These are phyloP conservation scores for Tholera decimalis DNA, from an alignment of 2,888 invertebrate genomes.

Conservation along the genomic window DNA sequence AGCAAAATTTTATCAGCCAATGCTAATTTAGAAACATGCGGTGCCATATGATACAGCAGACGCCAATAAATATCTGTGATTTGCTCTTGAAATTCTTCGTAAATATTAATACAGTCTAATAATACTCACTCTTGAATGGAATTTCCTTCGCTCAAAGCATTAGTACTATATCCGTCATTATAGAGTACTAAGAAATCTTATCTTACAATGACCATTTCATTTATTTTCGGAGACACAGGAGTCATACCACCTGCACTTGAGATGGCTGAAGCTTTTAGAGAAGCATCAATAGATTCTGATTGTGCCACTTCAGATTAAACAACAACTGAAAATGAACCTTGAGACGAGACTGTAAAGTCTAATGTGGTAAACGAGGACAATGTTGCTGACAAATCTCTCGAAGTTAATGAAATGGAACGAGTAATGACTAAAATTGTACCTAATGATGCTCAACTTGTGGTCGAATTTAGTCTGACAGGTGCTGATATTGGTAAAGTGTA, in stretches of 20 bases:
- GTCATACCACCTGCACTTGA: constrained; percentile 90
- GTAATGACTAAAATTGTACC: constrained; percentile 65
- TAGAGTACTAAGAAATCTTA: constrained; percentile 78
- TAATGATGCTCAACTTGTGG: constrained; percentile 61
- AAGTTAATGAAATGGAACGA: constrained; percentile 71
- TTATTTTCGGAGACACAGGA: constrained; percentile 90
- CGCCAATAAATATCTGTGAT: not conserved
- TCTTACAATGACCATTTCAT: constrained; percentile 88
- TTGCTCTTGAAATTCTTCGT: constrained; percentile 44
- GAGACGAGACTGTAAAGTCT: constrained; percentile 16
- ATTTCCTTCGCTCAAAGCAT: constrained; percentile 69
- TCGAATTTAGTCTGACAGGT: constrained; percentile 60
- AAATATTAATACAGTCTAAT: constrained; percentile 38
- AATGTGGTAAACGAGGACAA: constrained; percentile 50
- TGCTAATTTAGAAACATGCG: not conserved
- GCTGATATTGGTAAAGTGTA: constrained; percentile 61
- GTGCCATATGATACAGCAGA: not conserved
- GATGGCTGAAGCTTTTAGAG: constrained; percentile 86
- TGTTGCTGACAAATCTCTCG: constrained; percentile 82
- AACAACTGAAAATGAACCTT: constrained; percentile 67
- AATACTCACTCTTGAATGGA: constrained; percentile 62
- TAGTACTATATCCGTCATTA: constrained; percentile 68
- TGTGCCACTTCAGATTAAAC: constrained; percentile 80
- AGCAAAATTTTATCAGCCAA: not conserved
- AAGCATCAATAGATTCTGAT: constrained; percentile 83